Base-by-base conservation (phyloP, 2,888 invertebrate species). In the Temnothorax unifasciatus region DNA sequence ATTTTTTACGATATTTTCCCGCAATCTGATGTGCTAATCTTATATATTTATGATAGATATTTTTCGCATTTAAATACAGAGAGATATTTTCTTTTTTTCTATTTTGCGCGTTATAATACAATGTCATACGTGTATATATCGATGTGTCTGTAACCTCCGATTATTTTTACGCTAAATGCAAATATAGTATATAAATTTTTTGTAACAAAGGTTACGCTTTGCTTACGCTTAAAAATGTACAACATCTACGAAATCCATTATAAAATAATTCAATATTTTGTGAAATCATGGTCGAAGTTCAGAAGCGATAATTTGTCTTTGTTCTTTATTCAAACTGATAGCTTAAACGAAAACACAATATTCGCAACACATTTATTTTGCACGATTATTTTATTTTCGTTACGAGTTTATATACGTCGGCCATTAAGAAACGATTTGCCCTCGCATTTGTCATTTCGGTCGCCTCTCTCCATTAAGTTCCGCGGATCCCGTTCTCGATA, bases 281-380 rank as follows among this genome's bases (percentile, higher is more conserved):
- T 64, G 76, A 82, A 69, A 68, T 38, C 25, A 66, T 76, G 87
- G 84, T 87, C 90, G 86, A 34, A 88, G 91, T 86, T 89, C 89
- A 88, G 29, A 83, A 75, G 76, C 79, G 90, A 89, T 89, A 85
- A 90, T 87, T 82, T 82, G 73, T 34, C 57, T 83, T 82, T 82
- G 73, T 34, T 47, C 82, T 82, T 73, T 75, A 86, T 85, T 81
- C 73, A 85, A 89, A 34, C 34, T 34, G 34, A 34, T 34, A 34
- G 34, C 34, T 34, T 34, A 34, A 34, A 34, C 34, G 34, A 34
- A 6, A 34, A 34, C 34, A 34, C 34, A 34, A 34, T 34, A 34
- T 34, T 34, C 6, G 34, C 34, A 34, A 34, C 34, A 34, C 34
- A 34, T 38, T 15, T 25, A 21, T 54, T 9, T 18, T n/a, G 15